These are phyloP conservation scores for Elaphurus davidianus DNA, from an alignment of 2,113 vertebrate species.

Conservation along the genomic window DNA sequence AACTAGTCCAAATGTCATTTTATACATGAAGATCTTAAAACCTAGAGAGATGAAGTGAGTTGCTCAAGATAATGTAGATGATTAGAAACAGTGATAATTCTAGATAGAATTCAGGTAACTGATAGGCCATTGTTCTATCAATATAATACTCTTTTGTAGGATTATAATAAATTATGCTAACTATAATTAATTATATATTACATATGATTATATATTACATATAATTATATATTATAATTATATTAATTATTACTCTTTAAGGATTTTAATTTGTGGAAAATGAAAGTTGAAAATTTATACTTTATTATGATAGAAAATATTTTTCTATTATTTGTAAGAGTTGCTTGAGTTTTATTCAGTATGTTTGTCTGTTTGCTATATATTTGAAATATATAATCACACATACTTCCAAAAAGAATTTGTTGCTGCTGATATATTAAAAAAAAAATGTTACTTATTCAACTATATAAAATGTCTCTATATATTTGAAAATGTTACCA, in stretches of 20 bases:
- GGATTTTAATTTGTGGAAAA: background rate
- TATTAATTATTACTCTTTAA: background rate
- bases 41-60: background rate
- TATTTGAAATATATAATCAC: background rate
- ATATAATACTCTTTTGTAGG: background rate
- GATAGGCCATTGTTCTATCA: background rate
- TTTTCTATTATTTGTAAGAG: background rate
- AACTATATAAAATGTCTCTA: background rate
- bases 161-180: background rate
- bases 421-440: background rate
- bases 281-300: background rate
- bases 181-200: background rate
- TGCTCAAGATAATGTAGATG: background rate
- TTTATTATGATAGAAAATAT: background rate
- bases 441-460: background rate
- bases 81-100: background rate
- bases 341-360: slow-evolving; percentile 16
- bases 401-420: slow-evolving; percentile 12
- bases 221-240: background rate
- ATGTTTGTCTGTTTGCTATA: slow-evolving; percentile 24
- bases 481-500: background rate
- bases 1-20: background rate
- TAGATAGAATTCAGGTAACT: background rate
- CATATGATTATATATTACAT: too few species aligned
- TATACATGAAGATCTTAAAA: background rate